Conservation (phyloP, 2,888 invertebrate genomes). For the Anarsia innoxiella region DNA sequence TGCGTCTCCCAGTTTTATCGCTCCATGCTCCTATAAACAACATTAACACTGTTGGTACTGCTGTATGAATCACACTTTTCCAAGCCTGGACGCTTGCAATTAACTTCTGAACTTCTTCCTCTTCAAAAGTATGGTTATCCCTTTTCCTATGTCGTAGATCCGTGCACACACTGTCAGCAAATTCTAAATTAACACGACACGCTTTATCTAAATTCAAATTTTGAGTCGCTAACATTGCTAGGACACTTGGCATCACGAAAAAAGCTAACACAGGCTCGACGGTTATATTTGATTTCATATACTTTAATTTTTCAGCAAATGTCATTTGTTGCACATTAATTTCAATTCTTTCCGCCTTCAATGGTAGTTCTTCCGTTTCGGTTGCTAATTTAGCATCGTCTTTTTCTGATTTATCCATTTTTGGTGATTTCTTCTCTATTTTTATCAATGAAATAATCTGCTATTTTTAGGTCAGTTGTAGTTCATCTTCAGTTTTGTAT, state of each 20-base stretch:
- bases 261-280: slow-evolving; percentile 80
- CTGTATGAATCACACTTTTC: slow-evolving; percentile 72
- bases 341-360: slow-evolving; percentile 41
- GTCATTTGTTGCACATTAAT: slow-evolving; percentile 42
- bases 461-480: too few relatives aligned
- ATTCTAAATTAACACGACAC: slow-evolving; percentile 85
- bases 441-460: background rate
- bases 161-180: slow-evolving; percentile 80
- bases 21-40: slow-evolving; percentile 79
- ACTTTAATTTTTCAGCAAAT: slow-evolving; percentile 59
- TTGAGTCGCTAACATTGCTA: slow-evolving; percentile 85
- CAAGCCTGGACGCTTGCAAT: slow-evolving; percentile 73
- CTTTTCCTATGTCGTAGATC: slow-evolving; percentile 81
- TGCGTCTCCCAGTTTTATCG: slow-evolving; percentile 73
- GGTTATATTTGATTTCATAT: slow-evolving; percentile 73
- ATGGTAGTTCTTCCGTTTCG: slow-evolving; percentile 44
- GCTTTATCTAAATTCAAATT: slow-evolving; percentile 91
- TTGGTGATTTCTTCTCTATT: slow-evolving; percentile 12
- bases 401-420: slow-evolving; percentile 37
- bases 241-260: slow-evolving; percentile 78
- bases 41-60: slow-evolving; percentile 70
- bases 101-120: slow-evolving; percentile 77
- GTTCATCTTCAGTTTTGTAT: background rate
- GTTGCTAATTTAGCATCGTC: too few relatives aligned
- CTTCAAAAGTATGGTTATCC: slow-evolving; percentile 78